phyloP scores from a whole-genome alignment of 2,113 vertebrate genomes.

The Apteryx owenii region DNA sequence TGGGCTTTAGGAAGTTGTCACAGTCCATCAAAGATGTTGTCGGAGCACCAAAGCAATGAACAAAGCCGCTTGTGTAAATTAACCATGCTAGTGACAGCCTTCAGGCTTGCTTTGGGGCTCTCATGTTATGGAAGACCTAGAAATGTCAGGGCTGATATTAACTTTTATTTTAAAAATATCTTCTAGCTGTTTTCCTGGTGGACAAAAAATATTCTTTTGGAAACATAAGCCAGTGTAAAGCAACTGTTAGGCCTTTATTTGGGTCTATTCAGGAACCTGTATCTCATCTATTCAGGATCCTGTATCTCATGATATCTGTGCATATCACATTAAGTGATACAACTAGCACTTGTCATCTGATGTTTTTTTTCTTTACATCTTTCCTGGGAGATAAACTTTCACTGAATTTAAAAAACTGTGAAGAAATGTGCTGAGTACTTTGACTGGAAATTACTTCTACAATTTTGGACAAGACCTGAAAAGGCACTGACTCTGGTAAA shows the following conservation, averaged over 20 bases:
- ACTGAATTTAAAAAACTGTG: neutral
- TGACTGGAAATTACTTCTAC: neutral
- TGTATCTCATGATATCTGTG: neutral
- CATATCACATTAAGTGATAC: neutral
- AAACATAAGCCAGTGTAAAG: neutral
- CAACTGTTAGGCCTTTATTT: neutral
- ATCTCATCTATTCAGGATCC: neutral
- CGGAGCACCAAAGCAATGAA: neutral
- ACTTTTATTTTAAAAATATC: neutral
- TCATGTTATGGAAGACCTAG: neutral
- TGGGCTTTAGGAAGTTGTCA: neutral
- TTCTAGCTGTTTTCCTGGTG: neutral
- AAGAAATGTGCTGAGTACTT: neutral
- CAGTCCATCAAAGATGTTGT: neutral
- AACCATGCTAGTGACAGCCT: neutral
- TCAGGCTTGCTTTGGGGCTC: neutral
- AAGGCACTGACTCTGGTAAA: neutral
- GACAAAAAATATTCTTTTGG: neutral
- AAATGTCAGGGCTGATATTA: neutral
- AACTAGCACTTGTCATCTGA: neutral
- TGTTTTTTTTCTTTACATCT: neutral
- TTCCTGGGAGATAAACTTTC: neutral
- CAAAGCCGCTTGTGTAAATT: neutral
- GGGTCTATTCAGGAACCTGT: neutral
- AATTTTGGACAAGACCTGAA: neutral